Percentiles rank a stretch among this genome's conserved stretches.
These are phyloP conservation scores for Delphinapterus leucas DNA, from an alignment of 2,113 vertebrate species.

Conservation along the genomic window DNA sequence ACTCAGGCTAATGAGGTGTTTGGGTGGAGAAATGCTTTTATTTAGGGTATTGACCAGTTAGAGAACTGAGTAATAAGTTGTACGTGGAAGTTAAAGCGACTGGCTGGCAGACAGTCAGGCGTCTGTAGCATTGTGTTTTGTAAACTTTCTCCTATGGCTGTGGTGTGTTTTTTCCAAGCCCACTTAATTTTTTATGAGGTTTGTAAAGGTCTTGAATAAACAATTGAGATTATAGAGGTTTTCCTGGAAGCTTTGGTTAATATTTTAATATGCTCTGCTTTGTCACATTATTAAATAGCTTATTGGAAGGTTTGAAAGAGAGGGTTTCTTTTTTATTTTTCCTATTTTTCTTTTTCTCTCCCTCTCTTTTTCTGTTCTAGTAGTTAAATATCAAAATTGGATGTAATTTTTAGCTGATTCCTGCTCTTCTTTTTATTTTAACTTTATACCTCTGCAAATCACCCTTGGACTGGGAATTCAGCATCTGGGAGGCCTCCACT, in stretches of 20 bases:
- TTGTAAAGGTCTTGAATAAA: conserved; percentile 60
- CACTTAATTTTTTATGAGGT: conserved; percentile 70
- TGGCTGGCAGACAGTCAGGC: background rate
- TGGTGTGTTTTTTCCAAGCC: background rate
- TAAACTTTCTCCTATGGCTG: background rate
- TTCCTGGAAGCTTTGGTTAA: conserved; percentile 45
- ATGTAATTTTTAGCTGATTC: conserved; percentile 16
- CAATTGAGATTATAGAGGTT: conserved; percentile 43
- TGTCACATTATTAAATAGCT: conserved; percentile 59
- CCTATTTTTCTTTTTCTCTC: background rate
- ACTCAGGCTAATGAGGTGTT: background rate
- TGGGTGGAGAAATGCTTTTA: conserved; percentile 57
- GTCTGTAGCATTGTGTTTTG: conserved; percentile 45
- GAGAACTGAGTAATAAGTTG: conserved; percentile 58
- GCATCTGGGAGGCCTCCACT: conserved; percentile 29
- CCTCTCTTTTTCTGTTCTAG: background rate
- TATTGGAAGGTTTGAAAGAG: conserved; percentile 60
- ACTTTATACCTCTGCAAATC: background rate
- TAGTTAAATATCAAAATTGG: background rate
- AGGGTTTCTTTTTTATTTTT: conserved; percentile 2
- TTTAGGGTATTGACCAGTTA: conserved; percentile 52
- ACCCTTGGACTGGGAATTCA: background rate
- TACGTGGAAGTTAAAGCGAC: conserved; percentile 52
- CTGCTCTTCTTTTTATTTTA: conserved; percentile 44
- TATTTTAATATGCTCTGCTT: conserved; percentile 48